phyloP scores from a whole-genome alignment of 2,888 invertebrate species.

The Phymatocera aterrima region DNA sequence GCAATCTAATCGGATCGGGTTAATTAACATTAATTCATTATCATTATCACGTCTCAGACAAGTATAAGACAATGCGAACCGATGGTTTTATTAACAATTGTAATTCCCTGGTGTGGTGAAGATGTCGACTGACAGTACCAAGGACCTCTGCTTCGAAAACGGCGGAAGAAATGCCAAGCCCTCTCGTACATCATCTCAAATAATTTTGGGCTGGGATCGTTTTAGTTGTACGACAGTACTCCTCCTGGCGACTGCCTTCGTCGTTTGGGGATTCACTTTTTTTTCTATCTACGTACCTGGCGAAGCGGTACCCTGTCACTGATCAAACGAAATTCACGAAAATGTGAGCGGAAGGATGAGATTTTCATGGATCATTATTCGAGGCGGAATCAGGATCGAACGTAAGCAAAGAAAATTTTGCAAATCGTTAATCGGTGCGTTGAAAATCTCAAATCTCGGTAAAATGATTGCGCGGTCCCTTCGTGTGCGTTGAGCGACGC shows the following conservation, averaged over 20 bases:
- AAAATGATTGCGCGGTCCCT: not conserved
- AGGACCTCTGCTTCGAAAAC: conserved; percentile 32
- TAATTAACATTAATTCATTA: not conserved
- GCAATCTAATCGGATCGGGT: conserved; percentile 24
- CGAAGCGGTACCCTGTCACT: conserved; percentile 20
- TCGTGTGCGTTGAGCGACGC: too few species aligned
- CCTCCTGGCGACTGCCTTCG: conserved; percentile 57
- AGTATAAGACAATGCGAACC: conserved; percentile 14
- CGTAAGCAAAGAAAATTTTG: conserved; percentile 3
- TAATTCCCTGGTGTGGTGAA: not conserved
- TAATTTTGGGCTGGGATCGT: conserved; percentile 65
- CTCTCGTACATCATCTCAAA: conserved; percentile 42
- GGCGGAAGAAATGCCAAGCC: not conserved
- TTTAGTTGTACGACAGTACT: conserved; percentile 58
- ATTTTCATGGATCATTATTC: conserved; percentile 10
- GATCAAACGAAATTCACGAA: not conserved
- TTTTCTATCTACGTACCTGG: conserved; percentile 57
- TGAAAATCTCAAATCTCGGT: not conserved
- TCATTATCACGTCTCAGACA: not conserved
- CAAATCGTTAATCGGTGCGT: not conserved
- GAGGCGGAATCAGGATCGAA: not conserved
- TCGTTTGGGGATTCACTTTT: conserved; percentile 61
- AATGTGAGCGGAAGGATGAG: conserved; percentile 7
- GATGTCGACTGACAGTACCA: conserved; percentile 51
- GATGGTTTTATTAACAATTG: not conserved